Evolutionary conservation across 1,140 invertebrate species (phyloP).

Genomic region (Apis laboriosa): DNA sequence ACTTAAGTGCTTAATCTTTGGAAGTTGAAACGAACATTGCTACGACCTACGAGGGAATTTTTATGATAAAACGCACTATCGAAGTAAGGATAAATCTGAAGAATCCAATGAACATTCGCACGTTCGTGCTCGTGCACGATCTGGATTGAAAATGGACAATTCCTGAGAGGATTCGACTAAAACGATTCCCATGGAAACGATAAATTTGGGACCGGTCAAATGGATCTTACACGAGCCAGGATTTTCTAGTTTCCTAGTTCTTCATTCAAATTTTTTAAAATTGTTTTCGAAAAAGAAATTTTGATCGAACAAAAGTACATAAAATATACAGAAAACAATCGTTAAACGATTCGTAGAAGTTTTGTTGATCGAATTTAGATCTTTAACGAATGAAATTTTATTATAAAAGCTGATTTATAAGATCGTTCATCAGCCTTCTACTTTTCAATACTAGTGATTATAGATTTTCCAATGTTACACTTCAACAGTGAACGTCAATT

Average conservation of each 20-base stretch:
- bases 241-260: not conserved
- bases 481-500: no score
- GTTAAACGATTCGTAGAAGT: not conserved
- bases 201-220: slow-evolving; percentile 55
- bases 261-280: not conserved
- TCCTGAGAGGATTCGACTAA: slow-evolving; percentile 31
- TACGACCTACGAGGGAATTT: not conserved
- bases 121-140: slow-evolving; percentile 24
- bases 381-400: no score
- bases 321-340: no score
- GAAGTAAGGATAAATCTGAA: not conserved
- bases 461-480: no score
- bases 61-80: not conserved
- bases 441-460: no score
- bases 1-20: not conserved
- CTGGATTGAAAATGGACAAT: slow-evolving; percentile 35
- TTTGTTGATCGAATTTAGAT: no score
- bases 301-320: no score
- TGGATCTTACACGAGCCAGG: slow-evolving; percentile 54
- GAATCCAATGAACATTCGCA: slow-evolving; percentile 26
- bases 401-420: no score
- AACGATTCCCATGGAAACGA: slow-evolving; percentile 51
- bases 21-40: not conserved
- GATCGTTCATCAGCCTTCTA: no score
- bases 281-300: no score